Conservation (phyloP, 2,888 invertebrate species). For the Dioctria linearis region DNA sequence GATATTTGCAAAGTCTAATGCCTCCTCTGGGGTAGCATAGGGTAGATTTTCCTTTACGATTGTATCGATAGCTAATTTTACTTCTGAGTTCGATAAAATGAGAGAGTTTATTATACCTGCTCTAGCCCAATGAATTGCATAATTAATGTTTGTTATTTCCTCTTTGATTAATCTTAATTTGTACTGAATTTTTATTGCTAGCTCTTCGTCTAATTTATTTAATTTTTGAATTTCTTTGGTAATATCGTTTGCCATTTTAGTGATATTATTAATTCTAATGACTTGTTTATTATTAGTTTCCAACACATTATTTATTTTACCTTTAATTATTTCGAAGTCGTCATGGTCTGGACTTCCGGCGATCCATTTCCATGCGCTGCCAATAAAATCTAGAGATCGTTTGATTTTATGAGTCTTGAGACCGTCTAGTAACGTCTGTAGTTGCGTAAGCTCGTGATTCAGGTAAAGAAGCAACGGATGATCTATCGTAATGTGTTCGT, state of each 20-base stretch:
- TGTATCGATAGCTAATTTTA: neutral
- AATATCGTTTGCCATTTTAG: neutral
- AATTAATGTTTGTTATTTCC: neutral
- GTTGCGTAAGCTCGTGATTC: neutral
- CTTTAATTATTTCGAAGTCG: constrained; percentile 14
- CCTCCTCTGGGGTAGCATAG: constrained; percentile 42
- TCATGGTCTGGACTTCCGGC: constrained; percentile 14
- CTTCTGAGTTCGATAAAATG: constrained; percentile 57
- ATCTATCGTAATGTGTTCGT: too few species aligned
- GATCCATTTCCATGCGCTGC: constrained; percentile 43
- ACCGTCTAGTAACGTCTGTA: neutral
- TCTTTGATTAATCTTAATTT: neutral
- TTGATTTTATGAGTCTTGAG: constrained; percentile 4
- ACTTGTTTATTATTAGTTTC: constrained; percentile 8
- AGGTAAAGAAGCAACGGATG: neutral
- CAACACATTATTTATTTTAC: constrained; percentile 35
- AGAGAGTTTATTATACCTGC: constrained; percentile 57
- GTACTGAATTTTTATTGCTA: neutral
- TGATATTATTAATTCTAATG: constrained; percentile 1
- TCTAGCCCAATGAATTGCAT: constrained; percentile 57
- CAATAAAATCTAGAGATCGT: constrained; percentile 38
- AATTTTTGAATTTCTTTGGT: neutral
- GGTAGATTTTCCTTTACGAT: constrained; percentile 30
- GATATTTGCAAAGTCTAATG: constrained; percentile 46
- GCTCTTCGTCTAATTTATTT: too few species aligned